Evolutionary conservation across 1,140 invertebrate species (phyloP).

Genomic region (Sarcophaga peregrina): DNA sequence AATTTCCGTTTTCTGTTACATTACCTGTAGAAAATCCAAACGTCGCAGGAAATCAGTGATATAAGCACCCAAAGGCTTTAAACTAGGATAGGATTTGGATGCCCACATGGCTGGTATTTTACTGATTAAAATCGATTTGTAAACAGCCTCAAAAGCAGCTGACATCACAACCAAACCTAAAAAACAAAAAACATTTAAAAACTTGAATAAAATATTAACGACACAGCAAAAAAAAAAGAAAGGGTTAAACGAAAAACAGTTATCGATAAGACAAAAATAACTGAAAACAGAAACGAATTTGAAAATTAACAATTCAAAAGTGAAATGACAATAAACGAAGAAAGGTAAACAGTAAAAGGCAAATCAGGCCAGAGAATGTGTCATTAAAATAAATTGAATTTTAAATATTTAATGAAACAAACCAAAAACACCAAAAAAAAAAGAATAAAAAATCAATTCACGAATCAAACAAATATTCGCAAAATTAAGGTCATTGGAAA

Average conservation of each 20-base stretch:
- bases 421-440: too few species aligned
- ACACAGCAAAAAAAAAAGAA: not conserved
- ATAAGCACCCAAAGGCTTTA: slow-evolving; percentile 92
- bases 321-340: not conserved
- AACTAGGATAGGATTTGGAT: slow-evolving; percentile 88
- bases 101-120: slow-evolving; percentile 88
- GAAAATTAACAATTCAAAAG: not conserved
- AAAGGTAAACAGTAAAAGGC: not conserved
- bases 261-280: too few species aligned
- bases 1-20: not conserved
- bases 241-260: not conserved
- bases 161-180: slow-evolving; percentile 86
- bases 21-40: slow-evolving; percentile 82
- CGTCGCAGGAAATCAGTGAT: slow-evolving; percentile 87
- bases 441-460: too few species aligned
- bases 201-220: not conserved
- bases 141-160: slow-evolving; percentile 86
- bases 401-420: slow-evolving; percentile 22
- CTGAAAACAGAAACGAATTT: not conserved
- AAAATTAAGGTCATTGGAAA: slow-evolving; percentile 12
- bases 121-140: slow-evolving; percentile 83
- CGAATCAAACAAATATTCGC: too few species aligned
- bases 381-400: slow-evolving; percentile 35
- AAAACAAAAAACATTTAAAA: slow-evolving; percentile 46
- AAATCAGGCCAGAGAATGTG: not conserved